Conservation (phyloP, 2,888 invertebrate species). For the Kuschelorhynchus macadamiae region DNA sequence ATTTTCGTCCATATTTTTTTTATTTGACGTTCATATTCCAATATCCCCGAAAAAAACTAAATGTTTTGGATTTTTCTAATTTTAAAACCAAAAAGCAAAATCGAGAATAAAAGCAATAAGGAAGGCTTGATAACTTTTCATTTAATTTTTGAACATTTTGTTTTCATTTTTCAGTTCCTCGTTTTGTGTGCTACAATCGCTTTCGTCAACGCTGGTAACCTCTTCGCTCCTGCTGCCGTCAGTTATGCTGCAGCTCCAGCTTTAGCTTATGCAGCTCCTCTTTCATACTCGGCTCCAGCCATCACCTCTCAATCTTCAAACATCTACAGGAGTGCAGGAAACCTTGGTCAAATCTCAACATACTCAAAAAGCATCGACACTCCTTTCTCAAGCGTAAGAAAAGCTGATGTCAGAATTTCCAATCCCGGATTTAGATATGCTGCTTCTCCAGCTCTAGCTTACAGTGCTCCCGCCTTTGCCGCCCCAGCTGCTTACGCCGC, state of each 20-base stretch:
- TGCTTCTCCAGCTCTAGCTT: slow-evolving; percentile 51
- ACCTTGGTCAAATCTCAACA: slow-evolving; percentile 79
- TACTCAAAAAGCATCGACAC: slow-evolving; percentile 80
- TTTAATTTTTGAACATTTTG: no score
- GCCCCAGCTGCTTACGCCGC: slow-evolving; percentile 45
- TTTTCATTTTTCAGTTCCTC: slow-evolving; percentile 46
- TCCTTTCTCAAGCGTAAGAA: slow-evolving; percentile 80
- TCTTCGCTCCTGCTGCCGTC: slow-evolving; percentile 65
- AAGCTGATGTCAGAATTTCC: slow-evolving; percentile 78
- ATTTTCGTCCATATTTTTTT: no score
- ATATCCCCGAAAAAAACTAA: no score
- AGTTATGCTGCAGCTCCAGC: slow-evolving; percentile 69
- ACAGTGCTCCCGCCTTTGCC: slow-evolving; percentile 57
- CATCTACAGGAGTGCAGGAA: slow-evolving; percentile 76
- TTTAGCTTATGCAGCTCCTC: slow-evolving; percentile 56
- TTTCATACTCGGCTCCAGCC: slow-evolving; percentile 70
- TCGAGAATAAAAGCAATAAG: no score
- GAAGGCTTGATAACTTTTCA: no score
- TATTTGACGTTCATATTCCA: no score
- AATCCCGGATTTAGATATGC: slow-evolving; percentile 72
- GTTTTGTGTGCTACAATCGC: slow-evolving; percentile 67
- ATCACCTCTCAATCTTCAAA: slow-evolving; percentile 75
- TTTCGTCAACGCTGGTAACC: slow-evolving; percentile 72
- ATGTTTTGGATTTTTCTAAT: no score
- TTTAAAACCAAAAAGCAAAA: no score